Evolutionary conservation across 2,888 invertebrate species (phyloP).

Genomic region (Eupithecia vulgata): DNA sequence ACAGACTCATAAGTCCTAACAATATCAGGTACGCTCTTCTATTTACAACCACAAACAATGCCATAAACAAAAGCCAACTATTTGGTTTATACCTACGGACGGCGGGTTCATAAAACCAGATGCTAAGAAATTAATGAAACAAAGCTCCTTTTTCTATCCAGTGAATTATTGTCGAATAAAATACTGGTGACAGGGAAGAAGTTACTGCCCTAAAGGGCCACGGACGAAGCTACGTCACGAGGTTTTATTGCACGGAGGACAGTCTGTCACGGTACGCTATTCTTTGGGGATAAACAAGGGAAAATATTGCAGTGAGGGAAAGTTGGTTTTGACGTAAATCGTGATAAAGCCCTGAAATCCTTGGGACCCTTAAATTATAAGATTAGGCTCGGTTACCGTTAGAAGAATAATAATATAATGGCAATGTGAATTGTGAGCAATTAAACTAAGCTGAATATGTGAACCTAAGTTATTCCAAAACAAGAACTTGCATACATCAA

Average conservation of each 20-base stretch:
- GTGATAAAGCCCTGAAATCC: slow-evolving; percentile 31
- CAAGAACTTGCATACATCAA: no score
- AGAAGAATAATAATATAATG: slow-evolving; percentile 2
- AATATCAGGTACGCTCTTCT: slow-evolving; percentile 7
- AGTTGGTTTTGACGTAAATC: slow-evolving; percentile 43
- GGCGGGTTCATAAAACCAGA: slow-evolving; percentile 54
- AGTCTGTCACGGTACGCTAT: slow-evolving; percentile 57
- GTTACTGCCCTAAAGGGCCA: slow-evolving; percentile 73
- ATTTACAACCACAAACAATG: slow-evolving; percentile 37
- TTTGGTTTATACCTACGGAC: slow-evolving; percentile 23
- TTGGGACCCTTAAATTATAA: slow-evolving; percentile 12
- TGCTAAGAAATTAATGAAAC: slow-evolving; percentile 65
- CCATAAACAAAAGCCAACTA: slow-evolving; percentile 38
- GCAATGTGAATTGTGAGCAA: no score
- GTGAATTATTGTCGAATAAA: slow-evolving; percentile 76
- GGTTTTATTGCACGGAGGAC: slow-evolving; percentile 77
- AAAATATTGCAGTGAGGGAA: slow-evolving; percentile 61
- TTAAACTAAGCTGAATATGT: no score
- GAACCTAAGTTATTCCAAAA: no score
- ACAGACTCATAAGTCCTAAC: slow-evolving; percentile 16
- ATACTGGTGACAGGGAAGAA: slow-evolving; percentile 73
- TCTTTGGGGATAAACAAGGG: slow-evolving; percentile 62
- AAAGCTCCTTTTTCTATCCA: slow-evolving; percentile 57
- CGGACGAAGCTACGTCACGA: slow-evolving; percentile 58
- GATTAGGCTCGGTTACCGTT: slow-evolving; percentile 2